These are phyloP conservation scores for Phocoena phocoena DNA, from an alignment of 2,113 vertebrate species.

Conservation along the genomic window DNA sequence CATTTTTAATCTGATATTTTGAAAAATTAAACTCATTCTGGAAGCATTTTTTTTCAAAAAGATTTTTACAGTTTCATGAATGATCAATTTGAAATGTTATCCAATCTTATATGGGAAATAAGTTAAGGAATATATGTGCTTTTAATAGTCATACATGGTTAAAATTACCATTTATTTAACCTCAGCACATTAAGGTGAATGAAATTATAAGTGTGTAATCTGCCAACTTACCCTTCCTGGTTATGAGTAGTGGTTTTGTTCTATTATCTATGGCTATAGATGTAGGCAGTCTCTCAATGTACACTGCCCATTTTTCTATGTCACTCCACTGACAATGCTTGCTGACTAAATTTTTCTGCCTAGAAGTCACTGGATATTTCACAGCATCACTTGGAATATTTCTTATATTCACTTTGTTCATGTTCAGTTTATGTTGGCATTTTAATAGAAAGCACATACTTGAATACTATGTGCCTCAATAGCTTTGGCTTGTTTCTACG, in stretches of 20 bases:
- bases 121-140: background rate
- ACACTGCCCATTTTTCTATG: background rate
- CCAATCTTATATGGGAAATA: background rate
- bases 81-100: background rate
- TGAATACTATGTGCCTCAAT: background rate
- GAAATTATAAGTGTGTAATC: background rate
- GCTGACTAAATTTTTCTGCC: background rate
- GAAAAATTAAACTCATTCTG: background rate
- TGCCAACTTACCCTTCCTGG: background rate
- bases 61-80: background rate
- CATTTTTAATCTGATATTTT: background rate
- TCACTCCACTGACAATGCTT: background rate
- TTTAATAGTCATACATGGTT: background rate
- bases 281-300: background rate
- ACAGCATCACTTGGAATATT: background rate
- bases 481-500: background rate
- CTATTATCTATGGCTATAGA: background rate
- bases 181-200: background rate
- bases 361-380: background rate
- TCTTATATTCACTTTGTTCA: background rate
- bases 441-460: background rate
- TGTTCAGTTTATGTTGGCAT: background rate
- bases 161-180: constrained; percentile 19
- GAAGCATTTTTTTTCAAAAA: background rate
- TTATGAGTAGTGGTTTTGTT: background rate